Conservation (phyloP, 2,113 vertebrate species). For the Urocitellus parryii region DNA sequence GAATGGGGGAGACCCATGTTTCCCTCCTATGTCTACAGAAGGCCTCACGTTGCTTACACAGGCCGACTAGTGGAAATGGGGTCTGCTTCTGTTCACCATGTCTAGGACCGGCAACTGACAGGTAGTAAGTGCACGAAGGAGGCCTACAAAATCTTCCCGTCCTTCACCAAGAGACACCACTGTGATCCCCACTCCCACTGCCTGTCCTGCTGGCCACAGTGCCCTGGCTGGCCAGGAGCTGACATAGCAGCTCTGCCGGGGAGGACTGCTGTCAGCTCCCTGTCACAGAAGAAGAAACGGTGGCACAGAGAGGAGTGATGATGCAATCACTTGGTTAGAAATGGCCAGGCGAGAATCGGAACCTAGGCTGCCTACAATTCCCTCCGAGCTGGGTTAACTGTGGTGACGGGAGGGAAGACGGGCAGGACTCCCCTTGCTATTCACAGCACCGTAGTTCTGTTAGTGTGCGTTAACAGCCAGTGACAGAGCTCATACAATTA, state of each 20-base stretch:
- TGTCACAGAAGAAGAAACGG: not conserved
- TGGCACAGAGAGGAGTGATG: not conserved
- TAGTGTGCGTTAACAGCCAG: not conserved
- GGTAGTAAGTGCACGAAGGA: not conserved
- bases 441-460: not conserved
- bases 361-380: not conserved
- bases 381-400: not conserved
- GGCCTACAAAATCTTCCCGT: not conserved
- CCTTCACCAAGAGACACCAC: not conserved
- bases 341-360: rapidly evolving
- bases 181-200: rapidly evolving
- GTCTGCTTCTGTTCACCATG: not conserved
- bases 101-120: not conserved
- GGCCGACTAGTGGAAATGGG: not conserved
- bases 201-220: not conserved
- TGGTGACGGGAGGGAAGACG: rapidly evolving
- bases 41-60: not conserved
- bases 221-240: not conserved
- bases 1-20: not conserved
- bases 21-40: not conserved
- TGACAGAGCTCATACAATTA: not conserved
- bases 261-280: not conserved
- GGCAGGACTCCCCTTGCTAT: not conserved
- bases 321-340: rapidly evolving
- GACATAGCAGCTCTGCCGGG: not conserved